Evolutionary conservation across 2,113 vertebrate genomes (phyloP).

Genomic region (Promerops cafer): DNA sequence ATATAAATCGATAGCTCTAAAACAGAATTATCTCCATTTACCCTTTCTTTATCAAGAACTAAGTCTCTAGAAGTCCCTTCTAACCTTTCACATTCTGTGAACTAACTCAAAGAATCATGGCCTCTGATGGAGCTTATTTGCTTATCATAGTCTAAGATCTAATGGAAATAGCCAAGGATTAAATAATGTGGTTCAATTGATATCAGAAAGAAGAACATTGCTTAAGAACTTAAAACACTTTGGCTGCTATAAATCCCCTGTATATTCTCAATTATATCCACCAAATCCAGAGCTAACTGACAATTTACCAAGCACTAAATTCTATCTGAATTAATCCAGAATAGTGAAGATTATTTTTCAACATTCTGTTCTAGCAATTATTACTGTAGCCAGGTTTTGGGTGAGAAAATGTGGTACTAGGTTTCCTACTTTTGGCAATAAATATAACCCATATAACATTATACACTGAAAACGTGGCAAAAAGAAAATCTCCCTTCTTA

Average conservation of each 20-base stretch:
- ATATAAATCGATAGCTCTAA: background rate
- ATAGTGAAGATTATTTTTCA: conserved; percentile 3
- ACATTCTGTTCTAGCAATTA: background rate
- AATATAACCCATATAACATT: background rate
- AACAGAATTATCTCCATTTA: background rate
- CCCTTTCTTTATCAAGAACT: background rate
- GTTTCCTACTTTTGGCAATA: background rate
- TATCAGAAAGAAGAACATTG: background rate
- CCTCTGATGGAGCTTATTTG: background rate
- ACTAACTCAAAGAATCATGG: background rate
- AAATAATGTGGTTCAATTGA: conserved; percentile 2
- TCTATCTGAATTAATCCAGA: conserved; percentile 28
- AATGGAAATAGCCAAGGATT: conserved; percentile 22
- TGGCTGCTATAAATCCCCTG: background rate
- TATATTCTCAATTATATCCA: background rate
- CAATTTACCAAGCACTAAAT: conserved; percentile 36
- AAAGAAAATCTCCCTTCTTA: background rate
- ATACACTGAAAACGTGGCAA: background rate
- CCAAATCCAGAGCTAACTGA: background rate
- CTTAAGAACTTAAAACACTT: conserved; percentile 12
- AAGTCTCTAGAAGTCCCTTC: background rate
- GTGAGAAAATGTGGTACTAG: background rate
- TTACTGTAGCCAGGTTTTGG: background rate
- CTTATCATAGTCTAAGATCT: background rate
- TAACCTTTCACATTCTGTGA: background rate